Conservation (phyloP, 1,140 invertebrate species). For the Tetramorium parvispinum region DNA sequence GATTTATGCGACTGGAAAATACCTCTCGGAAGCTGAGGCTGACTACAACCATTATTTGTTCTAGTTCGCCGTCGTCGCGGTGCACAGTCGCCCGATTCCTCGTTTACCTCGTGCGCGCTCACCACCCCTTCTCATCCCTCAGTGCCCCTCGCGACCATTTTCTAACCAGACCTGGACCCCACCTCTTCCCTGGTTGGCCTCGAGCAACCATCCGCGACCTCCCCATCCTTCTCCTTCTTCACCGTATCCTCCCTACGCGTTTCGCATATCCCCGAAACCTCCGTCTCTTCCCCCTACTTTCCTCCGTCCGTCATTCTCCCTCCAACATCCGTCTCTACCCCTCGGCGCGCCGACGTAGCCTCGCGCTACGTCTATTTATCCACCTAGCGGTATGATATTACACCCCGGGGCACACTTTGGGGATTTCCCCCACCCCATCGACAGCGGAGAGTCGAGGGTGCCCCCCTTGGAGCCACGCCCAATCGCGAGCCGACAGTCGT, state of each 20-base stretch:
- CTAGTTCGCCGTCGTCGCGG: constrained; percentile 78
- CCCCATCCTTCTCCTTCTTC: constrained; percentile 50
- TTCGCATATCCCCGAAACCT: constrained; percentile 55
- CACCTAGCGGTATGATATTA: constrained; percentile 85
- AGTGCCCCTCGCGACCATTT: constrained; percentile 34
- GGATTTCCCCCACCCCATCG: constrained; percentile 61
- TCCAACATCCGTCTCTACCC: background rate
- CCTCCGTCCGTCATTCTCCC: background rate
- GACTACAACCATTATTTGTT: constrained; percentile 84
- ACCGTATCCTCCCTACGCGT: constrained; percentile 28
- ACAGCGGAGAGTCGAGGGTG: constrained; percentile 39
- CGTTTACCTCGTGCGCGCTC: constrained; percentile 19
- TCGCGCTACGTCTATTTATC: constrained; percentile 83
- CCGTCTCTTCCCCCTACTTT: background rate
- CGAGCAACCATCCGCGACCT: constrained; percentile 56
- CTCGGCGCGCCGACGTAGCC: constrained; percentile 66
- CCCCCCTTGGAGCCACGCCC: constrained; percentile 77
- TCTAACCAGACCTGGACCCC: constrained; percentile 54
- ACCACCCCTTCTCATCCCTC: background rate
- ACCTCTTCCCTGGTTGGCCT: constrained; percentile 56
- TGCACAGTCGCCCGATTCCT: constrained; percentile 77
- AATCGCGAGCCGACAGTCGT: constrained; percentile 77
- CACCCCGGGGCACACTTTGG: constrained; percentile 83
- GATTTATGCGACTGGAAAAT: constrained; percentile 78
- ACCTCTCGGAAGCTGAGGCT: constrained; percentile 81